Conservation (phyloP, 2,888 invertebrate species). For the Macrophya alboannulata region DNA sequence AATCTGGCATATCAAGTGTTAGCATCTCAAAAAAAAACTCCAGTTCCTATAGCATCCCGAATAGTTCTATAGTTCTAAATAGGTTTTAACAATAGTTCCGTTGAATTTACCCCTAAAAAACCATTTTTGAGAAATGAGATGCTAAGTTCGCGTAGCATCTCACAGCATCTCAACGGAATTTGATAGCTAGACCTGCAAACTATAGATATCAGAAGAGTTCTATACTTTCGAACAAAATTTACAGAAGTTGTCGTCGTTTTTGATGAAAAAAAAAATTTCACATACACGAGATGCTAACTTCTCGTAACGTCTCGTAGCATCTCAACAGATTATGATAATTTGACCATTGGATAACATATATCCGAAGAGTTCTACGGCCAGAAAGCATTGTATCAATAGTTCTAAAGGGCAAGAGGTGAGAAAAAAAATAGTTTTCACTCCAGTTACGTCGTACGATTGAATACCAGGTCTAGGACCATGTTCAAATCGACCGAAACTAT, state of each 20-base stretch:
- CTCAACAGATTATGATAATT: no score
- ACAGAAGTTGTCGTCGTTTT: background rate
- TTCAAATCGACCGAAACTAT: background rate
- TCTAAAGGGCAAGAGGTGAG: background rate
- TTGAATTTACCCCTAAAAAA: background rate
- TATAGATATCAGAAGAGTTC: background rate
- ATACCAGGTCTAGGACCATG: background rate
- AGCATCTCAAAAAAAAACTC: no score
- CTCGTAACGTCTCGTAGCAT: no score
- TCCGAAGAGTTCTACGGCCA: no score
- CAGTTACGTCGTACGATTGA: no score
- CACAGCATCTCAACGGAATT: background rate
- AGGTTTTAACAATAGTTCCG: conserved; percentile 25
- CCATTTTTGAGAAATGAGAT: background rate
- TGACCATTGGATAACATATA: no score
- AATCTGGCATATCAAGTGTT: no score
- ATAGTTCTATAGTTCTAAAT: background rate
- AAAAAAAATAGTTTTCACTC: background rate
- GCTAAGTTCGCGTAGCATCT: conserved; percentile 15
- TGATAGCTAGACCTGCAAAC: background rate
- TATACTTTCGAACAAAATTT: background rate
- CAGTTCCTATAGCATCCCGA: no score
- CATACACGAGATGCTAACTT: no score
- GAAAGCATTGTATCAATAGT: background rate
- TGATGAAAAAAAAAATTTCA: no score